Evolutionary conservation across 2,113 vertebrate species (phyloP), one percentile per base, ranked within the genome.

Genomic region (Ailurus styani): DNA sequence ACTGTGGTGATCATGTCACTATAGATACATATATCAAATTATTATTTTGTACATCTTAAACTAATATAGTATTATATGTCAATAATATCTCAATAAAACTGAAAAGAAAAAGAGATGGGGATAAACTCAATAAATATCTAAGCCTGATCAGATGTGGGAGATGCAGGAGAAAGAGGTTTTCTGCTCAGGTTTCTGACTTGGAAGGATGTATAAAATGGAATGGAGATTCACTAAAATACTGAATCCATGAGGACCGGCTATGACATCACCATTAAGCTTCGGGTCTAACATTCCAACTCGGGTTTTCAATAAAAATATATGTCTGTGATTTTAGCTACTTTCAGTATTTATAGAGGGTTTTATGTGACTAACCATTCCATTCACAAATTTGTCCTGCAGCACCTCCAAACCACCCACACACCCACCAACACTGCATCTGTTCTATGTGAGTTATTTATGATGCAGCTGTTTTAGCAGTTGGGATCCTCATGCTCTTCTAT

Each of bases 391-490:
- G 89, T 97, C 96, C 94, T 92, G 68, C 54, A 89, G 90, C 81
- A 52, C 97, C 88, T 77, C 97, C 88, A 97, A 97, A 84, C 88
- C 66, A 66, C 84, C 66, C 73, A 75, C 84, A 29, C 40, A 27
- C 52, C 14, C 81, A 77, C 91, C 57, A 84, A 79, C 93, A 31
- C 55, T 86, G 87, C 91, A 97, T 97, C 92, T 95, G 93, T 86
- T 93, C 96, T 87, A 47, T 3, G 1, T 45, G 93, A 55, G 79
- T 98, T 98, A 98, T 99, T 99, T 99, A 98, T 4, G 17, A 91
- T 79, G 83, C 98, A 99, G 98, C 98, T 99, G 98, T 97, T 98
- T 96, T 95, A 98, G 97, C 95, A 98, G 91, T 98, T 98, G 97
- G 97, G 97, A 97, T 92, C 93, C 7, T 23, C 88, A 31, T 64